Percentiles rank a stretch among this genome's conserved stretches.
Conservation (phyloP, 2,113 vertebrate genomes). For the Aphelocoma coerulescens region DNA sequence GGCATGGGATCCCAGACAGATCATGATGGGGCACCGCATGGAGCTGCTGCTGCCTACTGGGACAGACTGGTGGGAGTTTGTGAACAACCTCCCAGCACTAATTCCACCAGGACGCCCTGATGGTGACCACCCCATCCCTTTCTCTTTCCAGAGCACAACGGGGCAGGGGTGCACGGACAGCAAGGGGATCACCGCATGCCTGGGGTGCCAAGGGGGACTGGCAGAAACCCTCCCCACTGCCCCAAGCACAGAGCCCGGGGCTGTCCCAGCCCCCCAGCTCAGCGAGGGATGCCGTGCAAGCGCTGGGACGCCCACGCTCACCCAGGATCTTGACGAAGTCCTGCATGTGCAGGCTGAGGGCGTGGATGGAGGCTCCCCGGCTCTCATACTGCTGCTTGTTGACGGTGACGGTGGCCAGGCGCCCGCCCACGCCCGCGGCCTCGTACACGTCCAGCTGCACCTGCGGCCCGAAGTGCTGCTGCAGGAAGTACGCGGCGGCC, state of each 20-base stretch:
- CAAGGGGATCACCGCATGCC: rapidly evolving
- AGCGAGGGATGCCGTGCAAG: neutral
- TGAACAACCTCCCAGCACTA: rapidly evolving
- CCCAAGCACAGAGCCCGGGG: neutral
- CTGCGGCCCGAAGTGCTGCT: constrained; percentile 93
- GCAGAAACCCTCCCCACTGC: neutral
- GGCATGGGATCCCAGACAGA: neutral
- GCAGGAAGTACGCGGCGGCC: constrained; percentile 86
- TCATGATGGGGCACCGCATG: rapidly evolving
- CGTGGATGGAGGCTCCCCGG: constrained; percentile 90
- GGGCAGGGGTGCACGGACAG: neutral
- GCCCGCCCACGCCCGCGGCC: constrained; percentile 84
- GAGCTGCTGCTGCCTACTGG: neutral
- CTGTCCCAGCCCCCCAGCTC: neutral
- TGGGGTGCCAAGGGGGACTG: rapidly evolving
- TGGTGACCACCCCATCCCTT: rapidly evolving
- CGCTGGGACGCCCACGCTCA: constrained; percentile 24
- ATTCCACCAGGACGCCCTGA: neutral
- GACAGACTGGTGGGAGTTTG: neutral
- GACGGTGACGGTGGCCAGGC: constrained; percentile 89
- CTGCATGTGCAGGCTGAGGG: constrained; percentile 96
- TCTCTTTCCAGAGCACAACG: neutral
- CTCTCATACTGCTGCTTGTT: constrained; percentile 94
- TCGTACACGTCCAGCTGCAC: constrained; percentile 93
- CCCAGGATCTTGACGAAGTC: constrained; percentile 93